A percentile compares a stretch with the other conserved stretches of the same genome.
Conservation (phyloP, 37 sponge, comb jelly and placozoan species). For the Hormiphora californensis region DNA sequence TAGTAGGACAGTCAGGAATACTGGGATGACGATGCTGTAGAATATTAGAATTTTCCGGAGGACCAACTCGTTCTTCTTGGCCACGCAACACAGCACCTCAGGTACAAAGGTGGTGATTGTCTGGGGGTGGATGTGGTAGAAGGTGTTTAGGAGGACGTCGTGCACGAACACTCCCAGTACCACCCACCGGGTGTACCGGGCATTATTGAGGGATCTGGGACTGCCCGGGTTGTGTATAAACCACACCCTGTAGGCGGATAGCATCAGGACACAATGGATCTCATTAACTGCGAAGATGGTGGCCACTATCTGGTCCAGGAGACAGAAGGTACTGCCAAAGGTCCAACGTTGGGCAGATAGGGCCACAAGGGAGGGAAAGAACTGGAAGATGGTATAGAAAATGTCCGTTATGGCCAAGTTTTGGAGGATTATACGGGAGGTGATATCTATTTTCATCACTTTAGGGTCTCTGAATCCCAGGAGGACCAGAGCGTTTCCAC, state of each 20-base stretch:
- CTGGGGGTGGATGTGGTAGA: neutral
- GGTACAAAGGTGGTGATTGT: neutral
- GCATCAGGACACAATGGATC: slow-evolving; percentile 3
- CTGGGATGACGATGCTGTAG: slow-evolving; percentile 36
- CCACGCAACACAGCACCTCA: neutral
- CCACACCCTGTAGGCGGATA: slow-evolving; percentile 23
- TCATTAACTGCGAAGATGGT: slow-evolving; percentile 43
- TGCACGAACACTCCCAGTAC: slow-evolving; percentile 8
- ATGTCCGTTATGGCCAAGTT: slow-evolving; percentile 27
- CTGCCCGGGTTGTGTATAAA: slow-evolving; percentile 15
- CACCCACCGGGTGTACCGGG: neutral
- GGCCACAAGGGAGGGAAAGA: slow-evolving; percentile 36
- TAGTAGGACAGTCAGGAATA: neutral
- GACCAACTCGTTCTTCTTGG: neutral
- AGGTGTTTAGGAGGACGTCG: neutral
- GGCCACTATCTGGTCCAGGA: slow-evolving; percentile 14
- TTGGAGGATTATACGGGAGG: slow-evolving; percentile 14
- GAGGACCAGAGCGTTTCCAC: slow-evolving; percentile 40
- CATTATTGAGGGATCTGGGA: neutral
- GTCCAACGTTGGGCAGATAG: neutral
- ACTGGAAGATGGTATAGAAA: slow-evolving; percentile 46
- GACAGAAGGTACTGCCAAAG: neutral
- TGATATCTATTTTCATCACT: slow-evolving; percentile 25
- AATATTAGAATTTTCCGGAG: neutral
- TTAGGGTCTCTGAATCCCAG: neutral